These are phyloP conservation scores for Meandrina meandrites DNA, from an alignment of 92 coral and sea anemone species.

Conservation along the genomic window DNA sequence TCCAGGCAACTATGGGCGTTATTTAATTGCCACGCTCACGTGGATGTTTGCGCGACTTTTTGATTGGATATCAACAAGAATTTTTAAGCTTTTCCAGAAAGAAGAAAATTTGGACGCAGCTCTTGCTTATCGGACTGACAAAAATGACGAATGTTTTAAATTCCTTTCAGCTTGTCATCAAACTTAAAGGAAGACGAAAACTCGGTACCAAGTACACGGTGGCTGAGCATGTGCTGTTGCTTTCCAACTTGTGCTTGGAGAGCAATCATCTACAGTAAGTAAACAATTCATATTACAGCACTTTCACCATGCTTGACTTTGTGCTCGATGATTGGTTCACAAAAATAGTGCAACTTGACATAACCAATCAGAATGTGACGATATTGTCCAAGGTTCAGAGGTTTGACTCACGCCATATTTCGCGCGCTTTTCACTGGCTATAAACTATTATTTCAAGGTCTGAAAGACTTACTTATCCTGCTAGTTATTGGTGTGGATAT, in stretches of 20 bases:
- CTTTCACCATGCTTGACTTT: not conserved
- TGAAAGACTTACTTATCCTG: not conserved
- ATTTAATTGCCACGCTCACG: too few species aligned
- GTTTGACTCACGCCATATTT: not conserved
- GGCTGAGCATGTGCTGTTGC: constrained; percentile 61
- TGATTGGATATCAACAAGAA: not conserved
- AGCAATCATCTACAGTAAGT: constrained; percentile 77
- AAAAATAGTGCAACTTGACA: too few species aligned
- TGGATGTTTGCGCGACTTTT: too few species aligned
- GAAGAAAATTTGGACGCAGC: not conserved
- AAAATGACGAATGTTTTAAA: not conserved
- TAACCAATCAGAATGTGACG: too few species aligned
- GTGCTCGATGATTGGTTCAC: too few species aligned
- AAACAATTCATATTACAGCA: not conserved
- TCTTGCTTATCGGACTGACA: not conserved
- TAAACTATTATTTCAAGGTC: not conserved
- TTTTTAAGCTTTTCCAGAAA: not conserved
- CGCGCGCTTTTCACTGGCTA: not conserved
- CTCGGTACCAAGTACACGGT: constrained; percentile 88
- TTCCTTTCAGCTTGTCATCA: constrained; percentile 59
- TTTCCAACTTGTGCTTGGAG: constrained; percentile 77
- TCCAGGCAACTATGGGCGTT: too few species aligned
- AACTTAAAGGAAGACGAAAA: constrained; percentile 78
- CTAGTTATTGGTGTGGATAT: not conserved
- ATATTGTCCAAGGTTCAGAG: too few species aligned